Conservation (phyloP, 2,888 invertebrate species). For the Papilio elwesi region DNA sequence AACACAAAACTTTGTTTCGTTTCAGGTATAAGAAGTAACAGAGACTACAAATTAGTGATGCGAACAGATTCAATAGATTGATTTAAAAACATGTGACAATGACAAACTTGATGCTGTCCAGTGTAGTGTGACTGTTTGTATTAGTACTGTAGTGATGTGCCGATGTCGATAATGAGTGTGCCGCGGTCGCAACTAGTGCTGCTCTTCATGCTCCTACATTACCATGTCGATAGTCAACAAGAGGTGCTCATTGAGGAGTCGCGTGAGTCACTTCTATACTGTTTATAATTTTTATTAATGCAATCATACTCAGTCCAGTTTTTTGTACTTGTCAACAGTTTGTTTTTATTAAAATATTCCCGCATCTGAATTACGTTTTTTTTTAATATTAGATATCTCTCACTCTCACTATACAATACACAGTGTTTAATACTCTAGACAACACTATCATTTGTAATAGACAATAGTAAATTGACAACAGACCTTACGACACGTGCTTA, state of each 20-base stretch:
- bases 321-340: too few species aligned
- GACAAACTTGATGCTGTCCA: slow-evolving; percentile 5
- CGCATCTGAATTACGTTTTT: too few species aligned
- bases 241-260: slow-evolving; percentile 76
- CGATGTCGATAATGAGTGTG: slow-evolving; percentile 55
- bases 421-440: too few species aligned
- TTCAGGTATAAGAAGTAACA: slow-evolving; percentile 15
- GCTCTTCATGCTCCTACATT: slow-evolving; percentile 64
- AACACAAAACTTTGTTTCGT: background rate
- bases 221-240: slow-evolving; percentile 68
- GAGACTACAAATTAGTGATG: slow-evolving; percentile 27
- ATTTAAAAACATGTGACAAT: slow-evolving; percentile 29
- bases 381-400: too few species aligned
- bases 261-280: slow-evolving; percentile 58
- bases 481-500: too few species aligned
- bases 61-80: slow-evolving; percentile 22
- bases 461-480: too few species aligned
- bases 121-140: slow-evolving; percentile 21
- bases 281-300: background rate
- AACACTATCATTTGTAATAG: too few species aligned
- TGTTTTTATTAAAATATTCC: too few species aligned
- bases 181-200: slow-evolving; percentile 58
- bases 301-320: too few species aligned
- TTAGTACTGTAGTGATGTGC: slow-evolving; percentile 51
- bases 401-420: too few species aligned